phyloP scores from a whole-genome alignment of 1,140 invertebrate genomes.

The Drosophila kohkoa region DNA sequence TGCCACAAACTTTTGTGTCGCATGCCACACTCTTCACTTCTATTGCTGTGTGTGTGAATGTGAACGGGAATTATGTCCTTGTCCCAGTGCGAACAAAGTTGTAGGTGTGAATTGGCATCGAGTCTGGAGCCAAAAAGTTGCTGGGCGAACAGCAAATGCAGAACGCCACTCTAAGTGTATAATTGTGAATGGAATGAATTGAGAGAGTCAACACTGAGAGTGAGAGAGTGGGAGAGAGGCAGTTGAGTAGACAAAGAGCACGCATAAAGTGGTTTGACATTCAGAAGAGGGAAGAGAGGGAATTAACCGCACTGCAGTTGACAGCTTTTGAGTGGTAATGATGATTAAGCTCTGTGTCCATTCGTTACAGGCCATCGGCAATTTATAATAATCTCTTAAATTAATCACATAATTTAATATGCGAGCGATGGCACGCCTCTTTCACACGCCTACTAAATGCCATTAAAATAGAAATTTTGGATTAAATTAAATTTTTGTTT shows the following conservation, averaged over 20 bases:
- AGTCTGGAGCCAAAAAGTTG: slow-evolving; percentile 64
- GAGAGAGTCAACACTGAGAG: neutral
- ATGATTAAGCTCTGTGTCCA: slow-evolving; percentile 5
- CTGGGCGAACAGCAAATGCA: slow-evolving; percentile 59
- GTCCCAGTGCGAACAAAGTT: slow-evolving; percentile 48
- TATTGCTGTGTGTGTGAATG: neutral
- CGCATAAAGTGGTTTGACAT: neutral
- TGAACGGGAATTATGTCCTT: slow-evolving; percentile 42
- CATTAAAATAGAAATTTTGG: neutral
- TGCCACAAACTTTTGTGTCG: slow-evolving; percentile 38
- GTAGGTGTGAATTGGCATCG: slow-evolving; percentile 60
- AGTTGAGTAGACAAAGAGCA: neutral
- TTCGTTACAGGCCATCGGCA: neutral
- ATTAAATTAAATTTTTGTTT: neutral
- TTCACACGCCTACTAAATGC: neutral
- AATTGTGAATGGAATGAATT: slow-evolving; percentile 19
- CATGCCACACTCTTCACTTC: neutral
- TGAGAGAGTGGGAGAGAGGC: neutral
- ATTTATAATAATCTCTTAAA: slow-evolving; percentile 5
- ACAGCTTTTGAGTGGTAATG: slow-evolving; percentile 16
- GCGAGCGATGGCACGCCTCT: neutral
- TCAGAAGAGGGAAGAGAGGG: neutral
- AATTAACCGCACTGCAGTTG: slow-evolving; percentile 17
- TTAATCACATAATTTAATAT: neutral
- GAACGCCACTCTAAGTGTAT: slow-evolving; percentile 15